A percentile compares a stretch with the other conserved stretches of the same genome.
These are phyloP conservation scores for Oreocharis arfaki DNA, from an alignment of 2,113 vertebrate genomes.

Conservation along the genomic window DNA sequence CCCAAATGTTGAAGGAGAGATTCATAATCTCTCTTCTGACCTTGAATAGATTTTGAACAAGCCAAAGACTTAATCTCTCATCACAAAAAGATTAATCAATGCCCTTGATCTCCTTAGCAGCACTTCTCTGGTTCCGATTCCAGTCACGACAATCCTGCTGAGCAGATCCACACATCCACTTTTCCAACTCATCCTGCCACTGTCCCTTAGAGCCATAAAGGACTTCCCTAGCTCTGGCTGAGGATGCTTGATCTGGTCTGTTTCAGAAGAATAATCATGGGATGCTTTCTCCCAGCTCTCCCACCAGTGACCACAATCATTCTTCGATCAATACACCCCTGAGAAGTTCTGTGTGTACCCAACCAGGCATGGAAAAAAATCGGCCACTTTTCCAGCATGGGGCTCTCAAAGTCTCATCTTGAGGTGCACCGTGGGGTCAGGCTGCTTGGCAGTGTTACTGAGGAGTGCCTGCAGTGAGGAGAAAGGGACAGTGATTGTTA, in stretches of 20 bases:
- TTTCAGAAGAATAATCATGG: neutral
- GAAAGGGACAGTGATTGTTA: neutral
- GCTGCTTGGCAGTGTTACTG: neutral
- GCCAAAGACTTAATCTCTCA: neutral
- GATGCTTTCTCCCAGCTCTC: neutral
- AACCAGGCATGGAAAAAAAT: neutral
- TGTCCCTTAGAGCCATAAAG: neutral
- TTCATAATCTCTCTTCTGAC: neutral
- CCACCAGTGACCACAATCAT: fast-evolving
- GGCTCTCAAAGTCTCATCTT: neutral
- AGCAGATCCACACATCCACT: neutral
- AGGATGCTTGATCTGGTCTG: neutral
- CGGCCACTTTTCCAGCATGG: neutral
- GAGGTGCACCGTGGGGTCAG: too few relatives aligned
- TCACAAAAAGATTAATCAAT: neutral
- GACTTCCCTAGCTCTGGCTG: neutral
- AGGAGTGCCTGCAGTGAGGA: neutral
- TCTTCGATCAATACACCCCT: neutral
- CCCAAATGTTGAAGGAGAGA: neutral
- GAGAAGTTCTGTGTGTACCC: neutral
- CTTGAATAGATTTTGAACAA: neutral
- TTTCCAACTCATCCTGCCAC: neutral
- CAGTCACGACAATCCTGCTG: neutral
- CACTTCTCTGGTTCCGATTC: neutral
- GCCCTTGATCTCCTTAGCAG: neutral